Base-by-base conservation (phyloP, 2,113 vertebrate species). In the Cisticola juncidis region DNA sequence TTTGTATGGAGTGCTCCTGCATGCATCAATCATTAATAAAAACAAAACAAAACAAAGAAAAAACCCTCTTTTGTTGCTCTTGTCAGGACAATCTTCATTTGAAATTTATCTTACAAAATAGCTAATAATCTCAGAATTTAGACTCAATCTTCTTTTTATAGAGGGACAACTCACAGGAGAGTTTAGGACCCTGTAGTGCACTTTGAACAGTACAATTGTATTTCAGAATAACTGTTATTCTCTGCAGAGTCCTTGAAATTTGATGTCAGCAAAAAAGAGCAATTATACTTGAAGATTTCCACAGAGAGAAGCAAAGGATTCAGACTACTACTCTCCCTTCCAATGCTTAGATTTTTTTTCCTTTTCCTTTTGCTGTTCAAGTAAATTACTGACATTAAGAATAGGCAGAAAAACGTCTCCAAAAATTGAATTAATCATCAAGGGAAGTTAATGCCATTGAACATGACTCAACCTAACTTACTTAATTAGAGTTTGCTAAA, bases 211-310 rank as follows among this genome's bases (percentile, higher is more conserved):
- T 45, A 53, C 42, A 71, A 83, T 28, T 88, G 93, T 90, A 68
- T 90, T 96, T 88, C 71, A 87, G 76, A 95, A 81, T 51, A 81
- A 90, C 64, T 83, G 60, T 83, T 88, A 53, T 44, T 84, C 72
- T 86, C 90, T 78, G 60, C 31, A 90, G 85, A 96, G 45, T 56
- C 22, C 68, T 66, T 86, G 68, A 94, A 94, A 93, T 64, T 82
- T 74, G 25, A 88, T 83, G 88, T 91, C 90, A 92, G 90, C 28
- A 1, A 90, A 92, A 95, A 90, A 47, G 44, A 88, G 60, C 73
- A 91, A 86, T 96, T 90, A 88, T 36, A 85, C 20, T 77, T 88
- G 50, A 85, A 94, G 68, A 96, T 77, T 88, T 94, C 85, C 86
- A 77, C 40, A 81, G 81, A 76, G 89, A 91, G 53, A 94, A 83